Evolutionary conservation across 2,888 invertebrate genomes (phyloP).

Genomic region (Megastigmus dorsalis): DNA sequence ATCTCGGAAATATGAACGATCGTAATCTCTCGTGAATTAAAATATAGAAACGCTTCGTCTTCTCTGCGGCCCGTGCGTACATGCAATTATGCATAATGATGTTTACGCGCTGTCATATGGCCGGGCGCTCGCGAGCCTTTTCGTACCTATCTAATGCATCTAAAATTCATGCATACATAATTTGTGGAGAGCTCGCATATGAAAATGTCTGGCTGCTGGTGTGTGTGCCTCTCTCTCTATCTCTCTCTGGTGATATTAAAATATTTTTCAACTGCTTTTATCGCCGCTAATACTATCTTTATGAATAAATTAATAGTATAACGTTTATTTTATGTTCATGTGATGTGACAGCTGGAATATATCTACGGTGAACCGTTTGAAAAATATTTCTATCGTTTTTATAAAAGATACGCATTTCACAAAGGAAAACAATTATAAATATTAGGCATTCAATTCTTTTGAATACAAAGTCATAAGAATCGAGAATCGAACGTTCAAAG

Average conservation of each 20-base stretch:
- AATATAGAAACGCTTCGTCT: slow-evolving; percentile 44
- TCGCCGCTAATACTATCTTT: too few relatives aligned
- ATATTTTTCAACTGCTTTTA: slow-evolving; percentile 10
- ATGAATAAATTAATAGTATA: too few relatives aligned
- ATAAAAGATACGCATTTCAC: too few relatives aligned
- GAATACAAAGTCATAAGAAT: too few relatives aligned
- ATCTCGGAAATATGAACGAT: slow-evolving; percentile 39
- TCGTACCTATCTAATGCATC: slow-evolving; percentile 46
- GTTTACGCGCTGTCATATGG: slow-evolving; percentile 47
- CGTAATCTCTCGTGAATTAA: slow-evolving; percentile 46
- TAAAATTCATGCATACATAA: slow-evolving; percentile 48
- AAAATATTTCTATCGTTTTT: too few relatives aligned
- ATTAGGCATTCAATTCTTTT: too few relatives aligned
- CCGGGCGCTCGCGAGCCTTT: slow-evolving; percentile 33
- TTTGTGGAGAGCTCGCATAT: slow-evolving; percentile 34
- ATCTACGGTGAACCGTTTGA: too few relatives aligned
- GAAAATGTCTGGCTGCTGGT: slow-evolving; percentile 17
- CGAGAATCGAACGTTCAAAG: too few relatives aligned
- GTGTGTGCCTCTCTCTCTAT: background rate
- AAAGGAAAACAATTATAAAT: too few relatives aligned
- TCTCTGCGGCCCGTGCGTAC: too few relatives aligned
- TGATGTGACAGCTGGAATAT: too few relatives aligned
- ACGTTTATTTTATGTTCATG: too few relatives aligned
- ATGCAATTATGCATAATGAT: slow-evolving; percentile 50
- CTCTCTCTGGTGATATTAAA: background rate